phyloP scores from a whole-genome alignment of 2,888 invertebrate genomes.

The Tolmerus cingulatus region DNA sequence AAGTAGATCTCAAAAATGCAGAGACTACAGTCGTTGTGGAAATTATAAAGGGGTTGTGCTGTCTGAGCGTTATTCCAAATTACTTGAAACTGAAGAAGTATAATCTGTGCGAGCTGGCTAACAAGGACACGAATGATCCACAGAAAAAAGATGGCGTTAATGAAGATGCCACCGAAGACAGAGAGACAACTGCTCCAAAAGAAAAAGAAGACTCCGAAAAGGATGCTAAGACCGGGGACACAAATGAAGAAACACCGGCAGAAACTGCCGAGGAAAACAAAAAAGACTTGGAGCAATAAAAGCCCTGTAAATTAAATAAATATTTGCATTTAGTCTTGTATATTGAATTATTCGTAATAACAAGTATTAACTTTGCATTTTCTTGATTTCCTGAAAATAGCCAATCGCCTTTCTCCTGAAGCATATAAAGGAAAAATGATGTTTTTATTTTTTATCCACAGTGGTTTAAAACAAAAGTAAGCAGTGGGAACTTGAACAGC shows the following conservation, averaged over 20 bases:
- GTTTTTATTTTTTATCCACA: no score
- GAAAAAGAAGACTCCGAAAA: not conserved
- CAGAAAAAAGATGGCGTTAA: not conserved
- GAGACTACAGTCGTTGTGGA: slow-evolving; percentile 83
- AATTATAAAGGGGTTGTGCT: slow-evolving; percentile 80
- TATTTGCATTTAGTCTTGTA: not conserved
- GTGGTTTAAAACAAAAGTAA: no score
- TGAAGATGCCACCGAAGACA: not conserved
- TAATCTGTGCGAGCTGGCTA: slow-evolving; percentile 74
- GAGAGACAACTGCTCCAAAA: no score
- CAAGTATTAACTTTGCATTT: not conserved
- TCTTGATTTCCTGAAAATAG: not conserved
- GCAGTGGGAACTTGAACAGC: no score
- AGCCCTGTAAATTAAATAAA: not conserved
- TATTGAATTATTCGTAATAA: not conserved
- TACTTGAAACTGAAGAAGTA: slow-evolving; percentile 83
- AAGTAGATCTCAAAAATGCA: slow-evolving; percentile 80
- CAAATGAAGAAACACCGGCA: not conserved
- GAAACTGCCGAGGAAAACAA: not conserved
- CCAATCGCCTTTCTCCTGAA: not conserved
- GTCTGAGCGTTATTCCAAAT: slow-evolving; percentile 80
- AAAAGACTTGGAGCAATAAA: not conserved
- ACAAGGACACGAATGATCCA: not conserved
- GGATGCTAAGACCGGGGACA: not conserved
- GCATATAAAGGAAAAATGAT: no score